Conservation (phyloP, 2,888 invertebrate species). For the Cacoxenus indagator region DNA sequence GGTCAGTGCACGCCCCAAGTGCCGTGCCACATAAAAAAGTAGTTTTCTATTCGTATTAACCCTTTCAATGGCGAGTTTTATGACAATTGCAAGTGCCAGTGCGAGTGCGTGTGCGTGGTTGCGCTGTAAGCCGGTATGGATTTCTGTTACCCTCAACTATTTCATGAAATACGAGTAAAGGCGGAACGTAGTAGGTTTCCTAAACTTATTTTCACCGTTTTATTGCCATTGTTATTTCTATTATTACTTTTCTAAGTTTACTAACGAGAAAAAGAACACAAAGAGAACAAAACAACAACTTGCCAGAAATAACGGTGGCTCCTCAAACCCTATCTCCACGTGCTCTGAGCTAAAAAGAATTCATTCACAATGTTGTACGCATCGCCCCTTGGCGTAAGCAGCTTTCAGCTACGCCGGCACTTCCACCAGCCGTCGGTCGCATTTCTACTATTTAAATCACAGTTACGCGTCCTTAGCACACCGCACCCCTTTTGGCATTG, state of each 20-base stretch:
- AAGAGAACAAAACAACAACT: too few species aligned
- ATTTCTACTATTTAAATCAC: slow-evolving; percentile 16
- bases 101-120: slow-evolving; percentile 14
- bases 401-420: too few species aligned
- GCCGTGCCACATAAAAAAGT: background rate
- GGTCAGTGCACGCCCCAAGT: slow-evolving; percentile 37
- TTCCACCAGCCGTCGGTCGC: slow-evolving; percentile 12
- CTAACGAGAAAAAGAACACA: too few species aligned
- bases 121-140: background rate
- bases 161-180: background rate
- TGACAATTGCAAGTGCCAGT: slow-evolving; percentile 6
- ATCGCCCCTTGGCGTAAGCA: too few species aligned
- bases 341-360: too few species aligned
- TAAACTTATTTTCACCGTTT: background rate
- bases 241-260: background rate
- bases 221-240: background rate
- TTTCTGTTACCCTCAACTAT: background rate
- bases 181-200: background rate
- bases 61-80: slow-evolving; percentile 59
- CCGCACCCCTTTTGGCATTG: slow-evolving; percentile 14
- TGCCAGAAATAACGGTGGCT: too few species aligned
- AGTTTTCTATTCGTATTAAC: slow-evolving; percentile 34
- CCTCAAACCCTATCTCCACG: too few species aligned
- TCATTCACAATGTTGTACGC: too few species aligned
- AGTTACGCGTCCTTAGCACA: background rate